Evolutionary conservation across 2,113 vertebrate species (phyloP).

Genomic region (Tyto alba): DNA sequence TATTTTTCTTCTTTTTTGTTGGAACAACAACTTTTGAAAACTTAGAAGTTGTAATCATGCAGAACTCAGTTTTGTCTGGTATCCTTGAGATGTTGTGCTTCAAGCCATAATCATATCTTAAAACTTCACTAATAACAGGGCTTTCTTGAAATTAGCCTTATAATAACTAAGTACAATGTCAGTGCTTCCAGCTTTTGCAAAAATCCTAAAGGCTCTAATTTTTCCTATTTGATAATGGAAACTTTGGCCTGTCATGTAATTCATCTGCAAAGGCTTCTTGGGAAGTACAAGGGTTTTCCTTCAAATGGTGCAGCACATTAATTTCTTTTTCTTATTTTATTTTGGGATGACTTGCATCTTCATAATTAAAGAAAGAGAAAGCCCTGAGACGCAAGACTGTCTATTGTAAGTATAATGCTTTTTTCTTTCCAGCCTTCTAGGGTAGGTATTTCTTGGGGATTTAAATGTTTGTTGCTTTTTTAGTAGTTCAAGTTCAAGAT

Average conservation of each 20-base stretch:
- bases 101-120: background rate
- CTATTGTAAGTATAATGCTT: constrained; percentile 42
- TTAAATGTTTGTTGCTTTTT: background rate
- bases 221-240: background rate
- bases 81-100: background rate
- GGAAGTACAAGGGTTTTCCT: background rate
- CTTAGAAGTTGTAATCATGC: background rate
- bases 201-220: background rate
- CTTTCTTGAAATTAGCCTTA: background rate
- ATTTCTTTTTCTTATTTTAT: constrained; percentile 62
- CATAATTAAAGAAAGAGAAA: constrained; percentile 50
- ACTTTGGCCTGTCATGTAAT: background rate
- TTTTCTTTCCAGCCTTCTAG: background rate
- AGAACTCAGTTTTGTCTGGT: background rate
- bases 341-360: constrained; percentile 56
- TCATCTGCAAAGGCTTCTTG: background rate
- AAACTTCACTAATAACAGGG: background rate
- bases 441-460: background rate
- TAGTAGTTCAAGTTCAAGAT: background rate
- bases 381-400: background rate
- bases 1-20: background rate
- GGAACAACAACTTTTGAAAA: background rate
- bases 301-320: background rate
- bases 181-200: constrained; percentile 33
- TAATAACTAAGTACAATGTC: background rate